Percentiles rank a stretch among this genome's conserved stretches.
Evolutionary conservation across 53 echinoderm and acorn worm genomes (phyloP).

Genomic region (Paelopatides confundens): DNA sequence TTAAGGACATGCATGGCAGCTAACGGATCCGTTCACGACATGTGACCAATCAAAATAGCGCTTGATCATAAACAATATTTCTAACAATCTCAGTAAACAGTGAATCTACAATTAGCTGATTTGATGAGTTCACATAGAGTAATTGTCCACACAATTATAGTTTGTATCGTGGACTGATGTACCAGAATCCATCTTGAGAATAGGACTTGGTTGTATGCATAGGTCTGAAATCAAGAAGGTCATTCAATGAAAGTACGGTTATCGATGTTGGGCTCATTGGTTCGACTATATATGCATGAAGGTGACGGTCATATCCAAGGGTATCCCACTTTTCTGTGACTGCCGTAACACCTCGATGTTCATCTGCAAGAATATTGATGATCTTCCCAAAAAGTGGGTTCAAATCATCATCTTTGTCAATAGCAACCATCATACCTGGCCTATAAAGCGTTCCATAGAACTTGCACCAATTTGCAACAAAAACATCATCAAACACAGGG

Average conservation of each 20-base stretch:
- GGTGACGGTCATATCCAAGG: slow-evolving; percentile 19
- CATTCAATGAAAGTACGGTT: neutral
- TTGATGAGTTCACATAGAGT: too few relatives aligned
- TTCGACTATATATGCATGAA: slow-evolving; percentile 53
- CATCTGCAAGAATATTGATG: slow-evolving; percentile 18
- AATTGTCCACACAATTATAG: too few relatives aligned
- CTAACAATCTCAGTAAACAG: too few relatives aligned
- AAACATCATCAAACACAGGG: slow-evolving; percentile 62
- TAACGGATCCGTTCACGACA: too few relatives aligned
- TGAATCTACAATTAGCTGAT: too few relatives aligned
- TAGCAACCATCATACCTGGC: slow-evolving; percentile 42
- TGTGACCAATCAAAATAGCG: too few relatives aligned
- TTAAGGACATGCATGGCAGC: too few relatives aligned
- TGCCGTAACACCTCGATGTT: slow-evolving; percentile 31
- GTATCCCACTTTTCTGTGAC: slow-evolving; percentile 38
- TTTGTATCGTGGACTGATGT: slow-evolving; percentile 43
- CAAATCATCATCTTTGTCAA: slow-evolving; percentile 49
- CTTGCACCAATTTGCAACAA: slow-evolving; percentile 54
- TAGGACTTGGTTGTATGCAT: slow-evolving; percentile 52
- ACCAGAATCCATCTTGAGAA: slow-evolving; percentile 14
- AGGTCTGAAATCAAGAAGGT: slow-evolving; percentile 53
- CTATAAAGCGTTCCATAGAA: slow-evolving; percentile 46
- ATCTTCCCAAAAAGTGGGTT: slow-evolving; percentile 42
- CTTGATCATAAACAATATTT: too few relatives aligned
- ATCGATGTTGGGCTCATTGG: neutral